phyloP scores from a whole-genome alignment of 2,113 vertebrate species.

The Carettochelys insculpta region DNA sequence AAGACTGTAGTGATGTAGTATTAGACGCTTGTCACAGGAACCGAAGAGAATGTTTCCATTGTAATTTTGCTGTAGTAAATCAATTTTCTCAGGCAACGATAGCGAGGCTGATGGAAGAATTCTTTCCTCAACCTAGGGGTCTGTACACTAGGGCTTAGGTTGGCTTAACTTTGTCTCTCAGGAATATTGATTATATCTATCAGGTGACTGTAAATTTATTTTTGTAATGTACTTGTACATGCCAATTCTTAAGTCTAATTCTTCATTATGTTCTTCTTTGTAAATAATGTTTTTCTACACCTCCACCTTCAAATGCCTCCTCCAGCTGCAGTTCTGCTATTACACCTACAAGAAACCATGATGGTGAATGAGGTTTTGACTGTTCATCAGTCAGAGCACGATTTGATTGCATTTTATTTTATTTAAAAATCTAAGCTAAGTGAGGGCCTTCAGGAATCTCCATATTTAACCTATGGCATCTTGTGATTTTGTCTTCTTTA shows the following conservation, averaged over 20 bases:
- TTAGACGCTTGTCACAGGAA: background rate
- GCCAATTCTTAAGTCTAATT: conserved; percentile 32
- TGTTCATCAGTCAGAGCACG: background rate
- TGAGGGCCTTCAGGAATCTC: background rate
- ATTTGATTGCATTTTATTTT: background rate
- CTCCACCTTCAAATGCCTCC: conserved; percentile 43
- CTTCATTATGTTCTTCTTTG: conserved; percentile 36
- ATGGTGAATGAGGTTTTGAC: background rate
- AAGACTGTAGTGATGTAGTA: background rate
- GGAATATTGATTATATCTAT: background rate
- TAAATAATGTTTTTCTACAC: conserved; percentile 45
- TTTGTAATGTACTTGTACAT: background rate
- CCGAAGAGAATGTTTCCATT: background rate
- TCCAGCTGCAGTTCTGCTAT: conserved; percentile 18
- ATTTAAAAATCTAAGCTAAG: background rate
- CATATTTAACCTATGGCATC: background rate
- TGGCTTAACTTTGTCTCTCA: background rate
- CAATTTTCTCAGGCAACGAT: background rate
- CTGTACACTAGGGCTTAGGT: background rate
- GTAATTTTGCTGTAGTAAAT: no score
- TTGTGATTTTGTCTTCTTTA: background rate
- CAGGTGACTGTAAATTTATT: conserved; percentile 15
- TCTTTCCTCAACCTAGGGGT: background rate
- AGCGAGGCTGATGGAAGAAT: background rate
- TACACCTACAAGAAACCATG: background rate